Percentiles rank a stretch among this genome's conserved stretches.
These are phyloP conservation scores for Lycaena phlaeas DNA, from an alignment of 2,888 invertebrate genomes.

Conservation along the genomic window DNA sequence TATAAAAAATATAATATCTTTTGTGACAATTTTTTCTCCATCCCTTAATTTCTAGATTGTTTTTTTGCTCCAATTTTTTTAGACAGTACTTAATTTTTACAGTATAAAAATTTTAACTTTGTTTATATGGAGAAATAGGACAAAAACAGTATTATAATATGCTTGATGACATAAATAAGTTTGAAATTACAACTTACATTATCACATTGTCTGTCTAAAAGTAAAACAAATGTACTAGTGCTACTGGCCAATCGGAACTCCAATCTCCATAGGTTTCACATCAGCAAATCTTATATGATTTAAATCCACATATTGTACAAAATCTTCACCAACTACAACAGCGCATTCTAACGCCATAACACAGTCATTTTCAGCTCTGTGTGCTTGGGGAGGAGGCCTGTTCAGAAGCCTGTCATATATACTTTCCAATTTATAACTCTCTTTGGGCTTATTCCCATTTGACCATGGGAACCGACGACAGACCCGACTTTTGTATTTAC, in stretches of 20 bases:
- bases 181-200: too few relatives aligned
- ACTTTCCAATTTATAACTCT: slow-evolving; percentile 65
- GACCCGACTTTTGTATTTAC: slow-evolving; percentile 13
- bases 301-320: slow-evolving; percentile 68
- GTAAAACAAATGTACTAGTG: too few relatives aligned
- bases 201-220: too few relatives aligned
- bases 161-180: too few relatives aligned
- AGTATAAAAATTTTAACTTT: too few relatives aligned
- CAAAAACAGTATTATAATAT: too few relatives aligned
- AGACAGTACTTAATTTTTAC: too few relatives aligned
- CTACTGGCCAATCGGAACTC: slow-evolving; percentile 30
- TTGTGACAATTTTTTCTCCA: too few relatives aligned
- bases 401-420: slow-evolving; percentile 71
- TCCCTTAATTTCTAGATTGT: too few relatives aligned
- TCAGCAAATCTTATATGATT: slow-evolving; percentile 37
- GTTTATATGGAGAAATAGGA: too few relatives aligned
- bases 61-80: too few relatives aligned
- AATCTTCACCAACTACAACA: slow-evolving; percentile 62
- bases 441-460: slow-evolving; percentile 25
- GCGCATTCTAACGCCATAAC: slow-evolving; percentile 73
- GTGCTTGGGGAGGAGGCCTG: slow-evolving; percentile 51
- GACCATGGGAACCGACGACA: slow-evolving; percentile 34
- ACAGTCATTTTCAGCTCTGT: slow-evolving; percentile 80
- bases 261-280: slow-evolving; percentile 43
- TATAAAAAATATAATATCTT: too few relatives aligned